phyloP scores from a whole-genome alignment of 2,888 invertebrate species.

The Ectemnius cavifrons region DNA sequence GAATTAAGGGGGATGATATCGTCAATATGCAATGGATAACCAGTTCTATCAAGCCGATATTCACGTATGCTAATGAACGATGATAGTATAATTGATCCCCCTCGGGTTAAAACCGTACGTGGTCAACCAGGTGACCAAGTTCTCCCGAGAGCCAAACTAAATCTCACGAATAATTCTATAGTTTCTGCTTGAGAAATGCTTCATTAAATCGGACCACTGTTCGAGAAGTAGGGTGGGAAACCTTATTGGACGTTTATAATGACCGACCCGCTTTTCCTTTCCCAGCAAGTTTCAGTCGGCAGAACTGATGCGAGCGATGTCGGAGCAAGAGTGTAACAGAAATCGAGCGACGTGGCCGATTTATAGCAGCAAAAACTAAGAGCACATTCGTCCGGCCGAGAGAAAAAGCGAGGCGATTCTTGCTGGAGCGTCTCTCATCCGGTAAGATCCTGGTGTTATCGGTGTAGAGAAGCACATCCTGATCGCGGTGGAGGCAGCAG shows the following conservation, averaged over 20 bases:
- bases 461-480: background rate
- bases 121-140: conserved; percentile 29
- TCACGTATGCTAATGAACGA: conserved; percentile 24
- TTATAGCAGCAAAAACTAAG: background rate
- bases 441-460: background rate
- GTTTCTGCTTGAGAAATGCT: conserved; percentile 35
- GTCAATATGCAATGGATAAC: too few relatives aligned
- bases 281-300: too few relatives aligned
- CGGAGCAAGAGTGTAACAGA: background rate
- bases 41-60: conserved; percentile 21
- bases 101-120: conserved; percentile 40
- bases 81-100: conserved; percentile 47
- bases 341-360: background rate
- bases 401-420: too few relatives aligned
- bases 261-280: too few relatives aligned
- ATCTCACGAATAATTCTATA: conserved; percentile 30
- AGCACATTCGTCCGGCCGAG: background rate
- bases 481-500: background rate
- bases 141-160: conserved; percentile 22
- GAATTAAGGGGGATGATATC: too few relatives aligned
- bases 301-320: too few relatives aligned
- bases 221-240: too few relatives aligned
- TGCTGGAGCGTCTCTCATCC: background rate
- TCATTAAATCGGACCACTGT: conserved; percentile 11
- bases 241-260: too few relatives aligned